These are phyloP conservation scores for Antitype chi DNA, from an alignment of 2,888 invertebrate species.

Conservation along the genomic window DNA sequence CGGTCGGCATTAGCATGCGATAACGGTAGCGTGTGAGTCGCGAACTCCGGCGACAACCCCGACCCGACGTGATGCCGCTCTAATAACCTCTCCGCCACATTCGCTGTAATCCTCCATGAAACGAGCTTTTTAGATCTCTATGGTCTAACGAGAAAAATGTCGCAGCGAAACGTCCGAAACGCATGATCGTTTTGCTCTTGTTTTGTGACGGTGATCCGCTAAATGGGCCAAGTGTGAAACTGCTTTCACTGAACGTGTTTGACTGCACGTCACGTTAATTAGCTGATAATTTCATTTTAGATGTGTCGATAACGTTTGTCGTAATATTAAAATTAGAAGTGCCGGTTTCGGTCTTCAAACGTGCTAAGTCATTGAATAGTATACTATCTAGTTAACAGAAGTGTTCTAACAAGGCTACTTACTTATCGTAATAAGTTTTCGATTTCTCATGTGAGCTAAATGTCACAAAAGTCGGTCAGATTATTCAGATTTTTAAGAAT, in stretches of 20 bases:
- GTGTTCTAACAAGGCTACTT: slow-evolving; percentile 41
- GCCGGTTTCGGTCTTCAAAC: slow-evolving; percentile 36
- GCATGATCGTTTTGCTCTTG: slow-evolving; percentile 72
- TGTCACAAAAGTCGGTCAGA: slow-evolving; percentile 42
- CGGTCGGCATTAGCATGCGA: slow-evolving; percentile 84
- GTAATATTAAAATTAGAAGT: slow-evolving; percentile 58
- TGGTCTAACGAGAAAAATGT: slow-evolving; percentile 76
- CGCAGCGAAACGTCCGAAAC: slow-evolving; percentile 74
- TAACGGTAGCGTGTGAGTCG: slow-evolving; percentile 81
- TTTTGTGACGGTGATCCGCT: slow-evolving; percentile 58
- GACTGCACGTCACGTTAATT: slow-evolving; percentile 81
- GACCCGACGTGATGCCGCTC: slow-evolving; percentile 67
- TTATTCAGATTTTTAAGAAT: slow-evolving; percentile 8
- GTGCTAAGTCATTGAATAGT: slow-evolving; percentile 47
- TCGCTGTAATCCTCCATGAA: slow-evolving; percentile 59
- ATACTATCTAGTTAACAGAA: slow-evolving; percentile 23
- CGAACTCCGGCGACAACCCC: slow-evolving; percentile 65
- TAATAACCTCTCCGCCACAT: slow-evolving; percentile 71
- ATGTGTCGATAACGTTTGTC: slow-evolving; percentile 63
- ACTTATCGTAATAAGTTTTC: slow-evolving; percentile 24
- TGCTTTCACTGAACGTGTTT: slow-evolving; percentile 86
- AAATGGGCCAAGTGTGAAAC: slow-evolving; percentile 83
- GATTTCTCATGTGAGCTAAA: slow-evolving; percentile 42
- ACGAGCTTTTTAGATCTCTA: slow-evolving; percentile 62
- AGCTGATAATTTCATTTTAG: slow-evolving; percentile 79